Evolutionary conservation across 1,140 invertebrate genomes (phyloP).

Genomic region (Propsilocerus akamusi): DNA sequence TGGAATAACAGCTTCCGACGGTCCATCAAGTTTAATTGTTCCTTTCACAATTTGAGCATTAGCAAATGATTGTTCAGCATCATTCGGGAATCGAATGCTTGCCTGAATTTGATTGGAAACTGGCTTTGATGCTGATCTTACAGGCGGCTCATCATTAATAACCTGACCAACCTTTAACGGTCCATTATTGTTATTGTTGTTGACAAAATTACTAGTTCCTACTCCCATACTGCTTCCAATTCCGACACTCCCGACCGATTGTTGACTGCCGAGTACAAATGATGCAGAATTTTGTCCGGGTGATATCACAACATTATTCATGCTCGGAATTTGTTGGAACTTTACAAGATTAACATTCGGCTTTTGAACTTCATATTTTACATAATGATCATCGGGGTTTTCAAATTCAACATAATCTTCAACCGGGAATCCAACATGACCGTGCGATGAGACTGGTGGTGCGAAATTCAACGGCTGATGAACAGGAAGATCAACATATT

Average conservation of each 20-base stretch:
- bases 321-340: slow-evolving; percentile 25
- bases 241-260: slow-evolving; percentile 26
- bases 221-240: not conserved
- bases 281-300: slow-evolving; percentile 40
- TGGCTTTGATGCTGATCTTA: not conserved
- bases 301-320: slow-evolving; percentile 39
- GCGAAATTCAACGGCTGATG: not conserved
- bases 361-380: slow-evolving; percentile 20
- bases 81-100: slow-evolving; percentile 19
- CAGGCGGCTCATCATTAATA: not conserved
- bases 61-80: slow-evolving; percentile 5
- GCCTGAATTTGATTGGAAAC: not conserved
- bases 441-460: not conserved
- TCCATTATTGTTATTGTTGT: slow-evolving; percentile 4
- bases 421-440: slow-evolving; percentile 12
- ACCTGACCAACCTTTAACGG: slow-evolving; percentile 9
- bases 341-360: slow-evolving; percentile 17
- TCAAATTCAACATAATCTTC: slow-evolving; percentile 19
- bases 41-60: slow-evolving; percentile 8
- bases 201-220: not conserved
- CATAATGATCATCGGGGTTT: slow-evolving; percentile 14
- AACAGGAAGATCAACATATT: not conserved
- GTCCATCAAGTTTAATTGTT: slow-evolving; percentile 9
- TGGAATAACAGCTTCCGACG: slow-evolving; percentile 13
- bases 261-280: slow-evolving; percentile 39